Percentiles rank a stretch among this genome's conserved stretches.
Conservation (phyloP, 2,113 vertebrate species). For the Emydocephalus ijimae region DNA sequence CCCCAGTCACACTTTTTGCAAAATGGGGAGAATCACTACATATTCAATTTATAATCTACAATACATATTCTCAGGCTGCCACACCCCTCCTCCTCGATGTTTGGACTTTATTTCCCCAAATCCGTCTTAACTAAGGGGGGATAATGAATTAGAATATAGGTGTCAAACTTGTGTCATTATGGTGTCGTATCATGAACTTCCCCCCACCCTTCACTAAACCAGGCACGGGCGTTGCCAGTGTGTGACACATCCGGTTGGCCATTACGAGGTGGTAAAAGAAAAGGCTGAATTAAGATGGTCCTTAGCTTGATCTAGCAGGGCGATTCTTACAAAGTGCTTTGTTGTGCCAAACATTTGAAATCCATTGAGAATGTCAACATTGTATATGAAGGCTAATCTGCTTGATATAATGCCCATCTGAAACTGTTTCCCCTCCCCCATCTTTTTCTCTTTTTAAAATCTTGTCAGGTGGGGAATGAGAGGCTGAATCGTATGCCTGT, state of each 20-base stretch:
- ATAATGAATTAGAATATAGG: not conserved
- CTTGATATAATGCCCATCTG: not conserved
- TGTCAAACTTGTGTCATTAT: accelerated
- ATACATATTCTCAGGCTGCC: not conserved
- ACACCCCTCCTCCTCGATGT: not conserved
- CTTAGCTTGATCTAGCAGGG: not conserved
- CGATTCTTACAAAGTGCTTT: not conserved
- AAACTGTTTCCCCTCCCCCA: not conserved
- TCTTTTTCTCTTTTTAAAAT: not conserved
- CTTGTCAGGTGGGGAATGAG: not conserved
- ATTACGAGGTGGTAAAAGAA: not conserved
- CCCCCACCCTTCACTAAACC: no score
- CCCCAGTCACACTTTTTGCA: not conserved
- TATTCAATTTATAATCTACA: not conserved
- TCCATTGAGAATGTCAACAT: not conserved
- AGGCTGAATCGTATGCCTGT: not conserved
- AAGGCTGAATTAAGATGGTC: not conserved
- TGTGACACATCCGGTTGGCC: not conserved
- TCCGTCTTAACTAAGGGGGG: not conserved
- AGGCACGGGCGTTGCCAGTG: no score
- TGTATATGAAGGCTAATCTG: not conserved
- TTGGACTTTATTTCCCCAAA: not conserved
- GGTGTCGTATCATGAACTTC: no score
- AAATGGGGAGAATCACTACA: not conserved
- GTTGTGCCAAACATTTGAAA: not conserved